Conservation (phyloP, 1,140 invertebrate species). For the Lanistes nyassanus region DNA sequence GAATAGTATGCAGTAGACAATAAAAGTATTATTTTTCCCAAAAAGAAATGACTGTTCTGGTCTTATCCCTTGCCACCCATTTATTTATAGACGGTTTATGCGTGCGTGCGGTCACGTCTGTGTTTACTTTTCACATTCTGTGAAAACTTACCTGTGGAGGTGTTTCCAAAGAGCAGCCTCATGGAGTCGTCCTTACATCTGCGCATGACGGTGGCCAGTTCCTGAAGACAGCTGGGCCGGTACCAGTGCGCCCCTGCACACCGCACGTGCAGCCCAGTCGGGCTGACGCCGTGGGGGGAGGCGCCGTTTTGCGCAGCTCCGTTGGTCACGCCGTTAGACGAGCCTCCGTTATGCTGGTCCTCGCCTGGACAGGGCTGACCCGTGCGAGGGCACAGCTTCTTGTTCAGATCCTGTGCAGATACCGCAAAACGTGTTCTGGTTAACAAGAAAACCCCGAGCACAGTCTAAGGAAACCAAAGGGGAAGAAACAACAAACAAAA, state of each 20-base stretch:
- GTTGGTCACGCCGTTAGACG: neutral
- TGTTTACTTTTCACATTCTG: too few relatives aligned
- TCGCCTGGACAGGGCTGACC: slow-evolving; percentile 26
- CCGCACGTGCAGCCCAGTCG: slow-evolving; percentile 36
- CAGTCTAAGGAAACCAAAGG: too few relatives aligned
- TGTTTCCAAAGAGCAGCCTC: slow-evolving; percentile 50
- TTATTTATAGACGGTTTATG: too few relatives aligned
- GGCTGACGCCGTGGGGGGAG: neutral
- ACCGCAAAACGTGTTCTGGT: too few relatives aligned
- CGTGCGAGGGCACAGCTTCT: slow-evolving; percentile 33
- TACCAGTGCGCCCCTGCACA: slow-evolving; percentile 43
- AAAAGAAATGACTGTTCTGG: neutral
- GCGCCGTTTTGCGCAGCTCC: neutral
- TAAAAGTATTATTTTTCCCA: too few relatives aligned
- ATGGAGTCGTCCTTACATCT: slow-evolving; percentile 34
- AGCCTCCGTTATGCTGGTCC: neutral
- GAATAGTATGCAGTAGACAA: too few relatives aligned
- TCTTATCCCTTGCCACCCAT: neutral
- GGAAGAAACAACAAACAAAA: too few relatives aligned
- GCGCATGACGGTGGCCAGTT: slow-evolving; percentile 42
- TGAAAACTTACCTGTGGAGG: slow-evolving; percentile 44
- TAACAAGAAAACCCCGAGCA: too few relatives aligned
- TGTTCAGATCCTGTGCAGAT: slow-evolving; percentile 36
- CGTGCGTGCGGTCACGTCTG: too few relatives aligned
- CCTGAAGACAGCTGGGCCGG: slow-evolving; percentile 40